These are phyloP conservation scores for Nasonia vitripennis DNA, from an alignment of 1,140 invertebrate genomes.

Conservation along the genomic window DNA sequence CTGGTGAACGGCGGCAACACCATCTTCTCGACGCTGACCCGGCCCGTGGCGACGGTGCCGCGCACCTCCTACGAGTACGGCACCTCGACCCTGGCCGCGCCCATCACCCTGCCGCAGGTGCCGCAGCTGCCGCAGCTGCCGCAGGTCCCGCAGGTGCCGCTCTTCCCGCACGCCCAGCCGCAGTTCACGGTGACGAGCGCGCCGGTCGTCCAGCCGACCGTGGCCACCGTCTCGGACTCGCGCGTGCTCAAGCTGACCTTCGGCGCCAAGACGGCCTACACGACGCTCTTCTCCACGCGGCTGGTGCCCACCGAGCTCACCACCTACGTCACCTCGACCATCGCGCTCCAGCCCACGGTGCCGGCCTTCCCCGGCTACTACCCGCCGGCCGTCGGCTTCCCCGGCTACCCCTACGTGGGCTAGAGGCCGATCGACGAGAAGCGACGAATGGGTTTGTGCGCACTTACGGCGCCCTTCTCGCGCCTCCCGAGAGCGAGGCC, in stretches of 20 bases:
- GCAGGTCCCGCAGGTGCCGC: conserved; percentile 72
- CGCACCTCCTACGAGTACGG: conserved; percentile 84
- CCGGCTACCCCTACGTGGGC: conserved; percentile 84
- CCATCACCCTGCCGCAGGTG: conserved; percentile 70
- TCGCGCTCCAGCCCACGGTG: conserved; percentile 83
- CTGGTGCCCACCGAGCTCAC: conserved; percentile 89
- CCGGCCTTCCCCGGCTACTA: conserved; percentile 83
- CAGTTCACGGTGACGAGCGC: conserved; percentile 88
- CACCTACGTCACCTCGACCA: conserved; percentile 85
- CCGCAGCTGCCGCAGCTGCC: conserved; percentile 68
- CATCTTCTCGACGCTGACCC: conserved; percentile 84
- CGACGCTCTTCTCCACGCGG: conserved; percentile 89
- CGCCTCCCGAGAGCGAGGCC: no score
- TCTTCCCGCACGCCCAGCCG: conserved; percentile 77
- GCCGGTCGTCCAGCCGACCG: conserved; percentile 85
- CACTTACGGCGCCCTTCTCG: no score
- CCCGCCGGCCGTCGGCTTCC: conserved; percentile 82
- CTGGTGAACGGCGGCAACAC: conserved; percentile 84
- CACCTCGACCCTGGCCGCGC: conserved; percentile 79
- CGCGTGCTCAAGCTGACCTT: conserved; percentile 90
- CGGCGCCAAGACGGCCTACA: conserved; percentile 91
- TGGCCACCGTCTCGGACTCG: conserved; percentile 87
- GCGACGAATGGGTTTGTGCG: no score
- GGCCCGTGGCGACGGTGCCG: conserved; percentile 82
- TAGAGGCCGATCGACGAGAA: conserved; percentile 63